These are phyloP conservation scores for Gila orcuttii DNA, from an alignment of 2,113 vertebrate genomes.

Conservation along the genomic window DNA sequence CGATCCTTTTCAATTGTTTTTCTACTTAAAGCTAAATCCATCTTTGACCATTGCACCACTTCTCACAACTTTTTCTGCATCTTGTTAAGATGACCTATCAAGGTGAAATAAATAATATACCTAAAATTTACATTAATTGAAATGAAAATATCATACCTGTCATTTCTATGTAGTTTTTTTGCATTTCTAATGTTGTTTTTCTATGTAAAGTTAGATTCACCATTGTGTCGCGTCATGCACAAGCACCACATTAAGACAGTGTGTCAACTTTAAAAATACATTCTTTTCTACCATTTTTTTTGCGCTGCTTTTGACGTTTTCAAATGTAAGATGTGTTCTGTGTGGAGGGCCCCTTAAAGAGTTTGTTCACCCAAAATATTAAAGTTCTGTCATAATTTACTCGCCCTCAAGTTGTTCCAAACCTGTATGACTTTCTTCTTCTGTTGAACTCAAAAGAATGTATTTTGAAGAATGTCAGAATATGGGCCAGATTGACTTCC, in stretches of 20 bases:
- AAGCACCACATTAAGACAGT: background rate
- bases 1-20: background rate
- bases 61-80: background rate
- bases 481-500: too few relatives aligned
- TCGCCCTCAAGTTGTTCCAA: too few relatives aligned
- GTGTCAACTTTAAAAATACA: background rate
- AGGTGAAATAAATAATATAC: too few relatives aligned
- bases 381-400: too few relatives aligned
- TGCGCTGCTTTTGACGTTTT: background rate
- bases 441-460: too few relatives aligned
- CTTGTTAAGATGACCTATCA: too few relatives aligned
- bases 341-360: background rate
- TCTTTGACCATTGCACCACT: background rate
- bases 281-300: background rate
- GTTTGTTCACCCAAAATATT: too few relatives aligned
- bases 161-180: background rate
- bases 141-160: background rate
- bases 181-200: background rate
- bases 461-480: too few relatives aligned
- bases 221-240: too few relatives aligned
- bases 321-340: background rate
- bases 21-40: background rate
- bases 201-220: background rate
- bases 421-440: too few relatives aligned
- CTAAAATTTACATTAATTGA: background rate